Percentiles rank a stretch among this genome's conserved stretches.
Evolutionary conservation across 2,797 vertebrate genomes (phyloP).

Genomic region (Tauraco hartlaubi): DNA sequence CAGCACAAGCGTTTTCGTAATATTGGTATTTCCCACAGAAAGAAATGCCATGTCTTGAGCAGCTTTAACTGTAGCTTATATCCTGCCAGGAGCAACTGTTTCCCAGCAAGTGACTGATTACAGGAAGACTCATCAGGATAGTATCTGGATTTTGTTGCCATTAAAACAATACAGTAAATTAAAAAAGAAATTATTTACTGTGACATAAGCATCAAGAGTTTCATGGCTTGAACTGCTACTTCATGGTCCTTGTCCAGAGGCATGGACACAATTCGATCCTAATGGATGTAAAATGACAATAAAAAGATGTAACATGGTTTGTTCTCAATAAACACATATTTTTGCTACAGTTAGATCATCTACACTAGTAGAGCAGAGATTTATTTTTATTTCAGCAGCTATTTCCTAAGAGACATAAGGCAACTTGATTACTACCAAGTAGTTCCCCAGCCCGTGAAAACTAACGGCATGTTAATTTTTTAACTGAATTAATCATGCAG

Average conservation of each 20-base stretch:
- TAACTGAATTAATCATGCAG: constrained; percentile 66
- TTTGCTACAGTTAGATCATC: constrained; percentile 61
- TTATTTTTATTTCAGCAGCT: constrained; percentile 61
- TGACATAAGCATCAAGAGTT: constrained; percentile 89
- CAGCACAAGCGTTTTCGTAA: not conserved
- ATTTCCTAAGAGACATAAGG: constrained; percentile 64
- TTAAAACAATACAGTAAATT: constrained; percentile 69
- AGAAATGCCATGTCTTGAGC: not conserved
- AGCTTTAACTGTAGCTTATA: not conserved
- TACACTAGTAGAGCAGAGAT: constrained; percentile 50
- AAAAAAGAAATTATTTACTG: constrained; percentile 84
- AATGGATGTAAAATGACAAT: constrained; percentile 69
- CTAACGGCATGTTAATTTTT: constrained; percentile 64
- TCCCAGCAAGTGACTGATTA: constrained; percentile 2
- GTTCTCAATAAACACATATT: constrained; percentile 50
- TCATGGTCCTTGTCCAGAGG: constrained; percentile 93
- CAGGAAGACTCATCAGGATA: constrained; percentile 23
- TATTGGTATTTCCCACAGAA: not conserved
- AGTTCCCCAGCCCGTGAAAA: constrained; percentile 64
- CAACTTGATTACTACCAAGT: constrained; percentile 69
- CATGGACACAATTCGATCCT: constrained; percentile 94
- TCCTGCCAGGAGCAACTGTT: not conserved
- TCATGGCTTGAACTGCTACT: constrained; percentile 92
- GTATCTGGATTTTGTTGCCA: constrained; percentile 28
- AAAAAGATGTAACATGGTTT: constrained; percentile 63